A percentile compares a stretch with the other conserved stretches of the same genome.
Conservation (phyloP, 2,888 invertebrate species). For the Andricus curvator region DNA sequence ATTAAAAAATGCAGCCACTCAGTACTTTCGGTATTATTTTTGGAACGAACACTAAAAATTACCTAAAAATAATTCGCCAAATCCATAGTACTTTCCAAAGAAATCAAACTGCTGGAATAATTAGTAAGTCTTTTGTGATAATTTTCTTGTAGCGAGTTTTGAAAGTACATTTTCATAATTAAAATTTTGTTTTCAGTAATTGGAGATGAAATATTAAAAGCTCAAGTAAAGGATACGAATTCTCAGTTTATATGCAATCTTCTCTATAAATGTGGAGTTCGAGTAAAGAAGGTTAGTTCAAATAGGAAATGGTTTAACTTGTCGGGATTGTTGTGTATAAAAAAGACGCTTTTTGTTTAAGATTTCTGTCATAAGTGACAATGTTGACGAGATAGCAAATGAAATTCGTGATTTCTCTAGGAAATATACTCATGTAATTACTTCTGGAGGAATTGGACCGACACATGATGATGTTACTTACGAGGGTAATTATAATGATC, state of each 20-base stretch:
- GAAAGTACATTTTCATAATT: constrained; percentile 19
- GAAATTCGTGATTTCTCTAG: constrained; percentile 83
- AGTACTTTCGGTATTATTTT: background rate
- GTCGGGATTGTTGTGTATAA: background rate
- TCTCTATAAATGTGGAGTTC: constrained; percentile 83
- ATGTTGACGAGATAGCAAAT: constrained; percentile 82
- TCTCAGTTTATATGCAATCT: constrained; percentile 82
- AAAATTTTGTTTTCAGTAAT: constrained; percentile 79
- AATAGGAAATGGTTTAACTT: background rate
- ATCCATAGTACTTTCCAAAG: constrained; percentile 46
- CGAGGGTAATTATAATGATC: constrained; percentile 79
- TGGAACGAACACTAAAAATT: background rate
- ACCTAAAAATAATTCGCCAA: constrained; percentile 46
- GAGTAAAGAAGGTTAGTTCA: constrained; percentile 80
- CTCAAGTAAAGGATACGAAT: constrained; percentile 85
- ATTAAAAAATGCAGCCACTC: background rate
- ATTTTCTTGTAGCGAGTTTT: constrained; percentile 52
- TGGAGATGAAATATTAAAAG: constrained; percentile 89
- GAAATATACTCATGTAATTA: constrained; percentile 84
- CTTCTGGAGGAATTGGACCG: constrained; percentile 88
- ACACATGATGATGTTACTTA: constrained; percentile 90
- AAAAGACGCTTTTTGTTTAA: constrained; percentile 68
- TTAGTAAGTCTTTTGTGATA: constrained; percentile 62
- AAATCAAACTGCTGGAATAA: constrained; percentile 68
- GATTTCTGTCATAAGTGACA: constrained; percentile 85